Base-by-base conservation (phyloP, 2,888 invertebrate genomes). In the Drosophila pseudotalamancana region DNA sequence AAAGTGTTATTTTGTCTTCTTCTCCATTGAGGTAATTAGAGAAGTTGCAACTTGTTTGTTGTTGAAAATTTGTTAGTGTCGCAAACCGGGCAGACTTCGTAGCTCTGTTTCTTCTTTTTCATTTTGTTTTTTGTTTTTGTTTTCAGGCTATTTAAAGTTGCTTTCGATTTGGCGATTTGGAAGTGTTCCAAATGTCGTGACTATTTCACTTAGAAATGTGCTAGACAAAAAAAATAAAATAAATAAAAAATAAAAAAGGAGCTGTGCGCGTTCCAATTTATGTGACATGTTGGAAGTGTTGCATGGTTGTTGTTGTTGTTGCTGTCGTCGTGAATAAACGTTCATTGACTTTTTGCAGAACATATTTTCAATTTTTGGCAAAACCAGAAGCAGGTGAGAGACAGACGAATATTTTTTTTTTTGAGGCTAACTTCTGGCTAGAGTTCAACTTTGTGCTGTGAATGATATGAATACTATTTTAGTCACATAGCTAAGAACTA, bases 111-210 rank as follows among this genome's bases (percentile, higher is more conserved):
- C 4, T 12, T 6, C 14, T 9, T 29, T 42, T 50, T 16, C 18
- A 27, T 12, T 14, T 23, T 6, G 25, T 27, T 3, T 45, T 31
- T 46, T 19, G 16, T 35, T 14, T 19, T n/a, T 34, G 11, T 51
- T 49, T 35, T 65, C 54, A 27, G 42, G 64, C 72, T 71, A 65
- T 79, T 72, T 72, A 65, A 73, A 73, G 73, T 43, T 69, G 53
- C 64, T 65, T 72, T 73, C 60, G 51, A 55, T 40, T 40, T 72
- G 62, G 57, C 54, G 56, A 72, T 70, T 79, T 79, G 79, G 79
- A 80, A 72, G 60, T 69, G 77, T 80, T 79, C 79, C 79, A 79
- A 79, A 83, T 83, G 80, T 61, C 83, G 80, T 80, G 80, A 79
- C 80, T 79, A 57, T 74, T 77, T 74, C 63, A 59, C 79, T 65